Percentiles rank a stretch among this genome's conserved stretches.
Conservation (phyloP, 2,797 vertebrate species). For the Liparis tanakae region DNA sequence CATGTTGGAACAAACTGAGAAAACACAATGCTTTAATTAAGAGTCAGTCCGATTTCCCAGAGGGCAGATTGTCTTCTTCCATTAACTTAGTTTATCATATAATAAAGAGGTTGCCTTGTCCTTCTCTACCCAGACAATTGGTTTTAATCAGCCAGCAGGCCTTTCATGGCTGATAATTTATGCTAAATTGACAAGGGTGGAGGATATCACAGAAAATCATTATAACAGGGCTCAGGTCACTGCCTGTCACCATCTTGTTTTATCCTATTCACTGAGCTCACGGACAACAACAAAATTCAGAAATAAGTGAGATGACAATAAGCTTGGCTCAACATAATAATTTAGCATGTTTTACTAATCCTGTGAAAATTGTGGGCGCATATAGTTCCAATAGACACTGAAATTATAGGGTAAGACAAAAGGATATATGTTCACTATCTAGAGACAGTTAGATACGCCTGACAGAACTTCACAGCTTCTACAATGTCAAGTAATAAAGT, state of each 20-base stretch:
- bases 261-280: conserved; percentile 48
- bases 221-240: conserved; percentile 80
- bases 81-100: conserved; percentile 86
- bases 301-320: conserved; percentile 39
- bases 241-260: conserved; percentile 75
- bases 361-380: conserved; percentile 6
- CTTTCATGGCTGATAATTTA: conserved; percentile 86
- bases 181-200: conserved; percentile 85
- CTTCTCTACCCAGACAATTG: conserved; percentile 86
- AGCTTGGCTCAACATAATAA: background rate
- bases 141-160: conserved; percentile 87
- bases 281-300: conserved; percentile 54
- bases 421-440: background rate
- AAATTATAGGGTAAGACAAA: background rate
- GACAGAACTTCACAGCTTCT: background rate
- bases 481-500: background rate
- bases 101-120: conserved; percentile 86
- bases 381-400: background rate
- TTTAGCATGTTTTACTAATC: background rate
- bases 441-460: too few species aligned
- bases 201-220: conserved; percentile 84
- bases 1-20: conserved; percentile 61
- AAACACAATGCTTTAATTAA: conserved; percentile 84
- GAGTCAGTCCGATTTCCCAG: conserved; percentile 79
- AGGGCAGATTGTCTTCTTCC: conserved; percentile 82